Conservation (phyloP, 2,797 vertebrate genomes). For the Protosalanx chinensis region DNA sequence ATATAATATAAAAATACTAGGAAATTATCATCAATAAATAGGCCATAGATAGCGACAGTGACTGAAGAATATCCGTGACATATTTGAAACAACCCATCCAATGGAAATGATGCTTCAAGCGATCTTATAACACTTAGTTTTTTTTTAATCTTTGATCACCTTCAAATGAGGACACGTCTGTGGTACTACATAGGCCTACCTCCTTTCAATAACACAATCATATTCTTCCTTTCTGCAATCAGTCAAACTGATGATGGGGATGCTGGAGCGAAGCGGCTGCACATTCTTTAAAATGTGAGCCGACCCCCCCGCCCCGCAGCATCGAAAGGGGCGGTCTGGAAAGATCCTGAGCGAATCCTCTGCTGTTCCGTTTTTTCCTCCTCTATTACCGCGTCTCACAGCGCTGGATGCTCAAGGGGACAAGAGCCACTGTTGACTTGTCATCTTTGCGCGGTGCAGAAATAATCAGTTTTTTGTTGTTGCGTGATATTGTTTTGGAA, state of each 20-base stretch:
- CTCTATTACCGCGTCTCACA: conserved; percentile 31
- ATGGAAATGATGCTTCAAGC: no score
- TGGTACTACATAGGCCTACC: background rate
- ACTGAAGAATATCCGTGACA: no score
- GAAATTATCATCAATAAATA: no score
- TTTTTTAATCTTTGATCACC: no score
- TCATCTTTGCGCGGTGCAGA: background rate
- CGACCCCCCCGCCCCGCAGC: conserved; percentile 52
- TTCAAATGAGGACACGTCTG: no score
- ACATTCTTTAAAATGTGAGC: background rate
- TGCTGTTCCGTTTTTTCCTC: conserved; percentile 34
- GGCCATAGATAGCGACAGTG: no score
- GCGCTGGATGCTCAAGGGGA: conserved; percentile 41
- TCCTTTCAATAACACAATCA: background rate
- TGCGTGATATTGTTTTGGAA: background rate
- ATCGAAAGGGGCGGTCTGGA: conserved; percentile 73
- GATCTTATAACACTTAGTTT: no score
- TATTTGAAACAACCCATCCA: no score
- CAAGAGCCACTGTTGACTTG: conserved; percentile 28
- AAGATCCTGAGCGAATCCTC: conserved; percentile 64
- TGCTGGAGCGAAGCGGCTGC: conserved; percentile 4
- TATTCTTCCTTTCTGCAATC: background rate
- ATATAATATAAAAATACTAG: no score
- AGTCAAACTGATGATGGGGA: background rate
- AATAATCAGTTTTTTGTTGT: background rate